Evolutionary conservation across 2,888 invertebrate species (phyloP), one percentile per base, ranked within the genome.

Genomic region (Macrosiphum euphorbiae): DNA sequence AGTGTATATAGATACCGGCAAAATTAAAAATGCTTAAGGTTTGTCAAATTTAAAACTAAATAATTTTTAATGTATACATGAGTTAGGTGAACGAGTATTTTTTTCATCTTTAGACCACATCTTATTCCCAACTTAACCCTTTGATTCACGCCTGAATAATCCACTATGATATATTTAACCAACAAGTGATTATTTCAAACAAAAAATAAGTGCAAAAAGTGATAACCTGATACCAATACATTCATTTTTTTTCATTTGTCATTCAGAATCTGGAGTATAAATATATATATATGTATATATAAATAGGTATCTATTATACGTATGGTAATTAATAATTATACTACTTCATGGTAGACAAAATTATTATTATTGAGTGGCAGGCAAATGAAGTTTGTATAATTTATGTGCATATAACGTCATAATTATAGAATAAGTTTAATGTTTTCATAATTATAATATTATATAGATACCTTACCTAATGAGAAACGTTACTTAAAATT

Each of bases 381-480:
- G 20, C 67, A 8, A 78, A 78, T 20, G 2, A 35, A 20, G 20
- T 78, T 20, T 24, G 8, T 78, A 78, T 78, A 78, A 35, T 78
- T 78, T 78, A 78, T 78, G 78, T 78, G 35, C 35, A 78, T 78
- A 78, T 7, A 20, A 78, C 26, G 4, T 41, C 26, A 78, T 78
- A 35, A 78, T 44, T 85, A 28, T 44, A 78, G 35, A 78, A 78
- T 20, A 35, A 78, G 78, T 35, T 78, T 35, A 78, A 78, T 35
- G 35, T 78, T 78, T 78, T 78, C 78, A 78, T 20, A 78, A 78
- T 78, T 35, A 78, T 78, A 78, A 78, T 78, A 78, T 67, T 67
- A 67, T 67, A 20, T 67, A 67, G 67, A 16, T 52, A 52, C 20
- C 61, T 67, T 67, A 67, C 10, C 44, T 44, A 86, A 47, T 28